Conservation (phyloP, 2,113 vertebrate genomes). For the Ifrita kowaldi region DNA sequence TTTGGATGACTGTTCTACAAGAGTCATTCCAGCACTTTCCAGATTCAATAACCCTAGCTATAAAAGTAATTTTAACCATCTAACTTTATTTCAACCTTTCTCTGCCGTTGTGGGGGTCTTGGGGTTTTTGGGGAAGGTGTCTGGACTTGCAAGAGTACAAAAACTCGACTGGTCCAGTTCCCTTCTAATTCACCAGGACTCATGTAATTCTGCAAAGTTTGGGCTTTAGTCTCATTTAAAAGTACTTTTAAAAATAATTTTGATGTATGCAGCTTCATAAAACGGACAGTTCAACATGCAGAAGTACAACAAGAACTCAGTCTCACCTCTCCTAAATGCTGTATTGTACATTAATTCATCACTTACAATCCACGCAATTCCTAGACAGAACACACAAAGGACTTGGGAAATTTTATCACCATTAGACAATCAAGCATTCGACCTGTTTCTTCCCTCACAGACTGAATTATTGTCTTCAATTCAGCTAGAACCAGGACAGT, state of each 20-base stretch:
- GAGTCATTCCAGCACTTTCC: neutral
- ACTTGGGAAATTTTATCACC: neutral
- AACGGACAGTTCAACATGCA: neutral
- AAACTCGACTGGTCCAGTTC: neutral
- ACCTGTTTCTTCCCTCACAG: neutral
- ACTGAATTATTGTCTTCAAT: neutral
- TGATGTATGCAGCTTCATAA: neutral
- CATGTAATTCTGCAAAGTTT: neutral
- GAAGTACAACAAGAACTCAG: neutral
- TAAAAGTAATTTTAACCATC: neutral
- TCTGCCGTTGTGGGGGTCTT: neutral
- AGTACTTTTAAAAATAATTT: neutral
- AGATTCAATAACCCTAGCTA: neutral
- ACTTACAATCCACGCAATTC: neutral
- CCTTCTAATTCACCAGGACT: neutral
- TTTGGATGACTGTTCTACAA: neutral
- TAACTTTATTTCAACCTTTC: neutral
- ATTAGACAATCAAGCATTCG: neutral
- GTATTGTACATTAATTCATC: neutral
- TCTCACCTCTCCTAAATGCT: neutral
- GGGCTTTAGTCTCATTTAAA: neutral
- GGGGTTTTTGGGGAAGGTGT: neutral
- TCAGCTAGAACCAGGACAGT: neutral
- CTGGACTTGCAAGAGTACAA: neutral
- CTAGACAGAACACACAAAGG: neutral